These are phyloP conservation scores for Rhagologus leucostigma DNA, from an alignment of 2,113 vertebrate species.

Conservation along the genomic window DNA sequence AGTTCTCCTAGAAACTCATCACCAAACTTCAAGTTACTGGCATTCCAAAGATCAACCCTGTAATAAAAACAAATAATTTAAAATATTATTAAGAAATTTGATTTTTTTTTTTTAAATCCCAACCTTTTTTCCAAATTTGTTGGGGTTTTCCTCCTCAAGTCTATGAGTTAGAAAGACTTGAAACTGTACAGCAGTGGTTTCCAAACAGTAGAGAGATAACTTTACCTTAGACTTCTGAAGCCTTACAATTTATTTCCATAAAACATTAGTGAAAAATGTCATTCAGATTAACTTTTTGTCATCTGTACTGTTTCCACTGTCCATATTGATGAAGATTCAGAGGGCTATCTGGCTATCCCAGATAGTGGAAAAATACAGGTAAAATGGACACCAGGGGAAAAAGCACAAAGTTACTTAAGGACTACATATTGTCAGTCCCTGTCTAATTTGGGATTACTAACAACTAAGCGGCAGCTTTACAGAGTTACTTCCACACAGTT, in stretches of 20 bases:
- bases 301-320: not conserved
- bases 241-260: not conserved
- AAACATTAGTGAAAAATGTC: not conserved
- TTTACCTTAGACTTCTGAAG: not conserved
- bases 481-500: not conserved
- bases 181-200: not conserved
- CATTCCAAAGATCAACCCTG: constrained; percentile 97
- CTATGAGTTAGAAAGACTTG: not conserved
- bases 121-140: not conserved
- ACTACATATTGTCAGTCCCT: not conserved
- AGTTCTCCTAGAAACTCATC: constrained; percentile 96
- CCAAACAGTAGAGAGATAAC: not conserved
- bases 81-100: not conserved
- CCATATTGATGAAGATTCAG: not conserved
- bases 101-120: not conserved
- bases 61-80: not conserved
- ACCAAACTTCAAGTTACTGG: constrained; percentile 97
- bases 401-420: not conserved
- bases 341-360: not conserved
- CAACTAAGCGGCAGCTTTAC: not conserved
- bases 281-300: not conserved
- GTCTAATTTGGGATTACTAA: not conserved
- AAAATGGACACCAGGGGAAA: not conserved
- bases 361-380: not conserved
- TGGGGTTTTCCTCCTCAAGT: not conserved